Conservation (phyloP, 2,888 invertebrate genomes). For the Orchesella flavescens region DNA sequence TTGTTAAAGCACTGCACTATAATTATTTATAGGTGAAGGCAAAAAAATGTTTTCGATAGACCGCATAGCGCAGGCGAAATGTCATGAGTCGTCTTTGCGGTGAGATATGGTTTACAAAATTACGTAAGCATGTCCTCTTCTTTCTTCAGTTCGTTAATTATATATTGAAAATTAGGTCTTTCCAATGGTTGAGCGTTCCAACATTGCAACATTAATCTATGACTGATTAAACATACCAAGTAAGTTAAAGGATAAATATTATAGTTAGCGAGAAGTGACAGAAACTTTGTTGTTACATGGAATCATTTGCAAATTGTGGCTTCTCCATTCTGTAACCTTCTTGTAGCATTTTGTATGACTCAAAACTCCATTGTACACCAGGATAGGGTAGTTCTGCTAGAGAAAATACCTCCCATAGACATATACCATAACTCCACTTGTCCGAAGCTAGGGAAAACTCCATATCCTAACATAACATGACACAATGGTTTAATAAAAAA, state of each 20-base stretch:
- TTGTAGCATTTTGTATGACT: conserved; percentile 46
- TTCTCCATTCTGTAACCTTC: conserved; percentile 63
- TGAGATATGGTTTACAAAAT: not conserved
- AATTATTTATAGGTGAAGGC: too few relatives aligned
- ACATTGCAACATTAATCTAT: conserved; percentile 56
- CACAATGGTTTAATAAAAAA: too few relatives aligned
- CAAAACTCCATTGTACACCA: conserved; percentile 60
- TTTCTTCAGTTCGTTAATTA: conserved; percentile 26
- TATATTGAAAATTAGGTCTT: conserved; percentile 42
- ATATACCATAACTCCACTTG: conserved; percentile 60
- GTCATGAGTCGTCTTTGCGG: too few relatives aligned
- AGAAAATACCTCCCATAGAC: conserved; percentile 63
- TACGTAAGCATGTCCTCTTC: conserved; percentile 45
- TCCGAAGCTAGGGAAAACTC: conserved; percentile 61
- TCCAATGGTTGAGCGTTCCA: conserved; percentile 53
- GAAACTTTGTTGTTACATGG: conserved; percentile 36
- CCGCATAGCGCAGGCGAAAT: too few relatives aligned
- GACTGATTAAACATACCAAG: not conserved
- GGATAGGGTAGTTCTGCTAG: conserved; percentile 62
- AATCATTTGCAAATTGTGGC: conserved; percentile 55
- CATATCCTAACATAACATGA: conserved; percentile 50
- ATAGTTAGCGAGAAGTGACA: too few relatives aligned
- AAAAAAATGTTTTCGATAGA: too few relatives aligned
- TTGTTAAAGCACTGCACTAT: too few relatives aligned
- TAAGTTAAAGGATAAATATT: not conserved